Percentiles rank a stretch among this genome's conserved stretches.
Evolutionary conservation across 2,888 invertebrate genomes (phyloP).

Genomic region (Drosophila birchii): DNA sequence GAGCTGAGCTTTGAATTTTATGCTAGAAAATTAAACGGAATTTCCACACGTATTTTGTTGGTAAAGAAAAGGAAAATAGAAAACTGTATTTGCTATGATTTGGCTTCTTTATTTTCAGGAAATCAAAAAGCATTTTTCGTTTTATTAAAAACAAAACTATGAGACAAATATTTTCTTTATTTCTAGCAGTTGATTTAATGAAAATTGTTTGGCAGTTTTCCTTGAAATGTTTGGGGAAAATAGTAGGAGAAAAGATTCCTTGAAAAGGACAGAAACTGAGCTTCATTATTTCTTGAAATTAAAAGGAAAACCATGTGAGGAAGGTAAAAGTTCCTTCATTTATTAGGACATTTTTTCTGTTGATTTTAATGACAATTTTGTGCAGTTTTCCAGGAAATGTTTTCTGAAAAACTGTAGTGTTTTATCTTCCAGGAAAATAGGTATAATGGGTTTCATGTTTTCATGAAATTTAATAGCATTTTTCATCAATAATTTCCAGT

Average conservation of each 20-base stretch:
- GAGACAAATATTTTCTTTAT: neutral
- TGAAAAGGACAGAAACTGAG: neutral
- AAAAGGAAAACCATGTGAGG: neutral
- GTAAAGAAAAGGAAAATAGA: neutral
- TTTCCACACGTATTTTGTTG: neutral
- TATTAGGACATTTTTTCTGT: neutral
- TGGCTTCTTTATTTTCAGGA: neutral
- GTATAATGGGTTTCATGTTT: accelerated
- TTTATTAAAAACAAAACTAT: neutral
- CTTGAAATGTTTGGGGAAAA: neutral
- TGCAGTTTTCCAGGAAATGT: neutral
- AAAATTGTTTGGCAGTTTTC: neutral
- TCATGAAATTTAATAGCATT: neutral
- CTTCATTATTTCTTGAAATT: neutral
- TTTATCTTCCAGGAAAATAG: neutral
- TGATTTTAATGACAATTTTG: neutral
- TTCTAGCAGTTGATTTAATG: neutral
- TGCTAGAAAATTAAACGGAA: neutral
- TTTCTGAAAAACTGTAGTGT: neutral
- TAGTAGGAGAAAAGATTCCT: neutral
- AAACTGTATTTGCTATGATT: neutral
- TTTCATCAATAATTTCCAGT: neutral
- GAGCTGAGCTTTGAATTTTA: neutral
- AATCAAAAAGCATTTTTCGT: neutral
- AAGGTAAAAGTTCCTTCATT: neutral